Evolutionary conservation across 2,888 invertebrate genomes (phyloP), one percentile per base, ranked within the genome.

Genomic region (Sarcophaga carnaria): DNA sequence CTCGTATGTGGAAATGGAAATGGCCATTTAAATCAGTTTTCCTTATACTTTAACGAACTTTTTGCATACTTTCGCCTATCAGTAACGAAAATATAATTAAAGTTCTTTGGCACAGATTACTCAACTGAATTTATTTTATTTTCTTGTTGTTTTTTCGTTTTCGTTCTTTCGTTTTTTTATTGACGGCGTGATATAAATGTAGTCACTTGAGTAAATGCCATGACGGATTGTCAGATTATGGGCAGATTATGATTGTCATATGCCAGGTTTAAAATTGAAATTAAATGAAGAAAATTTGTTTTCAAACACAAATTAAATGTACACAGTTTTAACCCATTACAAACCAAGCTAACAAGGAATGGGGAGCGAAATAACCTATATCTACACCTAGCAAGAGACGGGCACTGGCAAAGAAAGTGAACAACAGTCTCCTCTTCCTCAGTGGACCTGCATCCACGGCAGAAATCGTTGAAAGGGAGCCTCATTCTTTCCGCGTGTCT

Each of bases 21-120:
- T 75, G 37, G 17, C 49, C 14, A 59, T 71, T 84, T 75, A 64
- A 70, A 84, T 75, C 59, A 71, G 2, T 76, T 81, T 67, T 12
- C 37, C 37, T 66, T 14, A 74, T 20, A n/a, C 10, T 62, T 62
- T 62, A 20, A n/a, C 62, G 6, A 27, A 27, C 27, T n/a, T 27
- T 59, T 59, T 59, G n/a, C n/a, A 17, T 17, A n/a, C 49, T 54
- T 54, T 54, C 0, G 54, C 54, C 0, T 59, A 62, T 20, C n/a
- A 20, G 22, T 62, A 11, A 59, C 59, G n/a, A 62, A 62, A 62
- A 62, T 62, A 11, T 62, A 54, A 54, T 54, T 54, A 54, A 54
- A 54, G 14, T 54, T 4, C 17, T 17, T 54, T 14, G 54, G 54
- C 54, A 12, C 17, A 17, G 54, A 54, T 54, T 54, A 54, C 54